Percentiles rank a stretch among this genome's conserved stretches.
Conservation (phyloP, 1,140 invertebrate genomes). For the Anastrepha obliqua region DNA sequence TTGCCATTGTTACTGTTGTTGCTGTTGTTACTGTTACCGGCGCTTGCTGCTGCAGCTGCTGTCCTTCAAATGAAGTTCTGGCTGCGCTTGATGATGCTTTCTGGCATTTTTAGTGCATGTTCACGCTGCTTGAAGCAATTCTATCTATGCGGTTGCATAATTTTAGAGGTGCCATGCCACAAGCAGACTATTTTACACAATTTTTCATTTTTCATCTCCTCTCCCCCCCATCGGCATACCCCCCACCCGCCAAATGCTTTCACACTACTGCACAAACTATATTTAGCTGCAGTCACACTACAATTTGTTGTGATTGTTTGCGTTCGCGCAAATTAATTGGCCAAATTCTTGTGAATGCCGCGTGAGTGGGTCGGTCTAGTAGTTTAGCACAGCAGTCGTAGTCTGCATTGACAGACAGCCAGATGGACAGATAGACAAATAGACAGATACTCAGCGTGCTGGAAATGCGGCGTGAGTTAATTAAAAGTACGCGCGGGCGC, state of each 20-base stretch:
- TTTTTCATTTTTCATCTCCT: neutral
- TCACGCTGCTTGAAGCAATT: neutral
- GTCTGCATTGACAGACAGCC: neutral
- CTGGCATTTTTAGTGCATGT: neutral
- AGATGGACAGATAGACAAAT: neutral
- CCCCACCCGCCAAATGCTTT: no score
- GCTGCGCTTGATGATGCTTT: neutral
- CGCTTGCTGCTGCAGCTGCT: neutral
- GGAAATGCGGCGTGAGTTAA: neutral
- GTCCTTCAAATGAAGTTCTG: neutral
- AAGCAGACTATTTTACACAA: conserved; percentile 18
- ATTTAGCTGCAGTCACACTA: neutral
- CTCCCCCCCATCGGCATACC: neutral
- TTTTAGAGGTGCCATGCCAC: conserved; percentile 17
- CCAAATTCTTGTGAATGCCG: conserved; percentile 19
- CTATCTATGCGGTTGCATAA: neutral
- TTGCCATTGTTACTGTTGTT: neutral
- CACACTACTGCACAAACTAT: no score
- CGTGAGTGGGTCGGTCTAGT: neutral
- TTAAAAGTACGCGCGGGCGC: conserved; percentile 19
- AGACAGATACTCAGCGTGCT: neutral
- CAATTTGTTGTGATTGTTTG: conserved; percentile 44
- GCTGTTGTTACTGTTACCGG: neutral
- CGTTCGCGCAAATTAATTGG: conserved; percentile 12
- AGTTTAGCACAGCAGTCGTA: neutral